Base-by-base conservation (phyloP, 1,140 invertebrate genomes). In the Sitodiplosis mosellana region DNA sequence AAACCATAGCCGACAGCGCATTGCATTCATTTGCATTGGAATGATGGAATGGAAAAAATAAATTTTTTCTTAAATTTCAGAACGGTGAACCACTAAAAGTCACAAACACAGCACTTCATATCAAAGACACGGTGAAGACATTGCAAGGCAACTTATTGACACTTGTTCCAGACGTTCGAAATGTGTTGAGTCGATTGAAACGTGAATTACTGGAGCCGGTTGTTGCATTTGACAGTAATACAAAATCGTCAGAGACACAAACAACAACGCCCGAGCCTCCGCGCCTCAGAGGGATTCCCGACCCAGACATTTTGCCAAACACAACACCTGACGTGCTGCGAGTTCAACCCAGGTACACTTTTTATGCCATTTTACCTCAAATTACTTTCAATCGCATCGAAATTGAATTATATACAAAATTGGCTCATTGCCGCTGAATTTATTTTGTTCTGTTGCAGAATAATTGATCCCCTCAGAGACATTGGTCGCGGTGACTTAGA, bases 401-500 rank as follows among this genome's bases (percentile, higher is more conserved):
- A n/a, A n/a, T n/a, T n/a, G n/a, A n/a, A n/a, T n/a, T n/a, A n/a
- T n/a, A n/a, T n/a, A n/a, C n/a, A n/a, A n/a, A n/a, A n/a, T n/a
- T n/a, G n/a, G n/a, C n/a, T n/a, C n/a, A n/a, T n/a, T n/a, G n/a
- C n/a, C n/a, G n/a, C n/a, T n/a, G n/a, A n/a, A n/a, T n/a, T n/a
- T n/a, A n/a, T n/a, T n/a, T n/a, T n/a, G n/a, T n/a, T n/a, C n/a
- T n/a, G n/a, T n/a, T n/a, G n/a, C 43, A 19, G 21, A 37, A 22
- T 21, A 20, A 10, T n/a, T 1, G 50, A 49, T 47, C 58, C 65
- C n/a, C n/a, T 58, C 56, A 48, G 62, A 19, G 69, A 69, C 49
- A 59, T 83, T 46, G 83, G 83, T 1, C 63, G 74, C 27, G 68
- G 73, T 45, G 85, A 88, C 64, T 66, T 88, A 54, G 74, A 87